Evolutionary conservation across 2,888 invertebrate genomes (phyloP).

Genomic region (Pristionchus japonicus): DNA sequence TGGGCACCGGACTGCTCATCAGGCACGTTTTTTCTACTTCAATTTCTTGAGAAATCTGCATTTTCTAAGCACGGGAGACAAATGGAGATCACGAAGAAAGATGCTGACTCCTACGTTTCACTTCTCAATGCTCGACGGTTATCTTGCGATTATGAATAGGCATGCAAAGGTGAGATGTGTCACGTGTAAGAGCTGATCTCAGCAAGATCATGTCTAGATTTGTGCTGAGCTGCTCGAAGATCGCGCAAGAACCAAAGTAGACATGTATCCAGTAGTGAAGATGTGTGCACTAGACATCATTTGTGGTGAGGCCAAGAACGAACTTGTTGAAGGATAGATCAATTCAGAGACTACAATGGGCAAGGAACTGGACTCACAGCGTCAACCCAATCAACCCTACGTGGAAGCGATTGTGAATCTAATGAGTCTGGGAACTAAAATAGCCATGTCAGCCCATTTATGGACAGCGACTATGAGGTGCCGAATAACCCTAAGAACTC

Average conservation of each 20-base stretch:
- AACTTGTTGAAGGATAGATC: neutral
- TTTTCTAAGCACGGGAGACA: slow-evolving; percentile 27
- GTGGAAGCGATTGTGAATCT: slow-evolving; percentile 11
- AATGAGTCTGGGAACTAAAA: slow-evolving; percentile 23
- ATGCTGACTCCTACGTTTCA: slow-evolving; percentile 39
- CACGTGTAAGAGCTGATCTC: no score
- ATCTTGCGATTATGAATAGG: slow-evolving; percentile 15
- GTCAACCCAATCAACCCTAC: slow-evolving; percentile 17
- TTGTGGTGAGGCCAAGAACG: neutral
- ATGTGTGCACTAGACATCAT: slow-evolving; percentile 39
- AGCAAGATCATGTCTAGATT: neutral
- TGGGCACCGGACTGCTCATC: slow-evolving; percentile 7
- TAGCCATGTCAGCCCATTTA: neutral
- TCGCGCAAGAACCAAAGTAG: neutral
- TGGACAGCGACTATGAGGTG: neutral
- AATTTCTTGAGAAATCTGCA: neutral
- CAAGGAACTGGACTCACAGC: slow-evolving; percentile 31
- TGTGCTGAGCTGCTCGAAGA: slow-evolving; percentile 2
- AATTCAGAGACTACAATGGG: slow-evolving; percentile 39
- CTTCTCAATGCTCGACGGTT: slow-evolving; percentile 35
- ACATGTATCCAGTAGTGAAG: slow-evolving; percentile 30
- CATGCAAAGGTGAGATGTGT: slow-evolving; percentile 33
- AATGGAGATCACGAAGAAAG: slow-evolving; percentile 29
- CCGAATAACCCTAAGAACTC: neutral
- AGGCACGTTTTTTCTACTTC: no score